A percentile compares a stretch with the other conserved stretches of the same genome.
These are phyloP conservation scores for Astreopora myriophthalma DNA, from an alignment of 64 coral and sea anemone species.

Conservation along the genomic window DNA sequence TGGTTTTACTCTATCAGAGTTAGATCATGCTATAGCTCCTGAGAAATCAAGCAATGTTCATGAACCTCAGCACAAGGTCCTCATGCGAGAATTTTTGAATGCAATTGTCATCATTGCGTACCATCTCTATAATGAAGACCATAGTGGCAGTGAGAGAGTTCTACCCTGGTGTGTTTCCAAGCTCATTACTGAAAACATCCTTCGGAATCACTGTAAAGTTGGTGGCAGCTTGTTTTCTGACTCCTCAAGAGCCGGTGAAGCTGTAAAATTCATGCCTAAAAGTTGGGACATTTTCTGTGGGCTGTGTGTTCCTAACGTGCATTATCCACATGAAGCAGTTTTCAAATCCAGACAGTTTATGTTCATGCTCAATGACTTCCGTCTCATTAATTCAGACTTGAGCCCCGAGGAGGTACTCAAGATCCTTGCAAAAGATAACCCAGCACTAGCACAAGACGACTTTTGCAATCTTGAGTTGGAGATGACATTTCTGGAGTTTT, in stretches of 20 bases:
- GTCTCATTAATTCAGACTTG: constrained; percentile 79
- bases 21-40: constrained; percentile 67
- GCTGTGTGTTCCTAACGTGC: constrained; percentile 27
- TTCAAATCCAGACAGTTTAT: constrained; percentile 91
- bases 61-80: constrained; percentile 81
- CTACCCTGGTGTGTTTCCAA: constrained; percentile 87
- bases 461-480: constrained; percentile 96
- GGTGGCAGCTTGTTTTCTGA: constrained; percentile 79
- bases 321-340: constrained; percentile 70
- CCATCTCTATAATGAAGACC: constrained; percentile 64
- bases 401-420: constrained; percentile 85
- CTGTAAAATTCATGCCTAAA: constrained; percentile 75
- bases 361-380: constrained; percentile 89
- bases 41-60: constrained; percentile 61
- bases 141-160: constrained; percentile 3
- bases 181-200: constrained; percentile 85
- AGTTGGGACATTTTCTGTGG: constrained; percentile 74
- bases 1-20: constrained; percentile 68
- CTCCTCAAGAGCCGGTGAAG: constrained; percentile 61
- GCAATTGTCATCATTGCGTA: constrained; percentile 88
- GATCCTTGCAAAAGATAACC: constrained; percentile 80
- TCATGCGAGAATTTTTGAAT: constrained; percentile 89
- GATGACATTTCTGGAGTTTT: constrained; percentile 94
- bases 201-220: constrained; percentile 76
- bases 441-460: constrained; percentile 79